A percentile compares a stretch with the other conserved stretches of the same genome.
phyloP scores from a whole-genome alignment of 2,888 invertebrate genomes.

The Petrophora chlorosata region DNA sequence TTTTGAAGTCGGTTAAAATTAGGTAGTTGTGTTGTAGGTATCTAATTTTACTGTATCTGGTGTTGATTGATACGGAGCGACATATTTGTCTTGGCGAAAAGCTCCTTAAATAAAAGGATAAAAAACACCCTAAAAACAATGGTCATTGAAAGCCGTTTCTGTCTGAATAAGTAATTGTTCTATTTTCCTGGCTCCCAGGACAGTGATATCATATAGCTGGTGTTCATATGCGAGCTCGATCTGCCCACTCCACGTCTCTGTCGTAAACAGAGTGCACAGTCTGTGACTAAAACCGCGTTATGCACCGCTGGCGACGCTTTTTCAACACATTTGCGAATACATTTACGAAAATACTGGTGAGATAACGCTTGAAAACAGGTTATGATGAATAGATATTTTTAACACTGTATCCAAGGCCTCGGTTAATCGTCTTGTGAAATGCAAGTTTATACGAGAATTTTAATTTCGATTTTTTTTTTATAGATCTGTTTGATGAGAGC shows the following conservation, averaged over 20 bases:
- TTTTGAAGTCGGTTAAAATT: no score
- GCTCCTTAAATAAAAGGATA: no score
- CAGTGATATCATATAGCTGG: background rate
- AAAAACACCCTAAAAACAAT: no score
- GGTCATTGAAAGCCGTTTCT: no score
- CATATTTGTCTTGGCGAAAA: no score
- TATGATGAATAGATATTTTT: conserved; percentile 5
- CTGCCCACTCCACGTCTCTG: conserved; percentile 4
- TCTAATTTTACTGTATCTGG: no score
- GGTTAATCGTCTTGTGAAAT: background rate
- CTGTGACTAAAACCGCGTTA: conserved; percentile 27
- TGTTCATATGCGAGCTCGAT: background rate
- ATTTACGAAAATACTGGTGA: conserved; percentile 6
- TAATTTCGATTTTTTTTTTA: no score
- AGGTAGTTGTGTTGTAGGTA: no score
- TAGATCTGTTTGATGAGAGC: no score
- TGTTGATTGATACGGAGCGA: no score
- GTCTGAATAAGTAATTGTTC: no score
- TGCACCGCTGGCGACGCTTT: conserved; percentile 23
- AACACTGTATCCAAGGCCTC: conserved; percentile 5
- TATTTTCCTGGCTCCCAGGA: background rate
- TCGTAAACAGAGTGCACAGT: conserved; percentile 13
- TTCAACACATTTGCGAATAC: conserved; percentile 16
- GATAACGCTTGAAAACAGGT: conserved; percentile 10
- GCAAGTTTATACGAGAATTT: no score